phyloP scores from a whole-genome alignment of 53 echinoderm and acorn worm genomes.

The Crossaster papposus region DNA sequence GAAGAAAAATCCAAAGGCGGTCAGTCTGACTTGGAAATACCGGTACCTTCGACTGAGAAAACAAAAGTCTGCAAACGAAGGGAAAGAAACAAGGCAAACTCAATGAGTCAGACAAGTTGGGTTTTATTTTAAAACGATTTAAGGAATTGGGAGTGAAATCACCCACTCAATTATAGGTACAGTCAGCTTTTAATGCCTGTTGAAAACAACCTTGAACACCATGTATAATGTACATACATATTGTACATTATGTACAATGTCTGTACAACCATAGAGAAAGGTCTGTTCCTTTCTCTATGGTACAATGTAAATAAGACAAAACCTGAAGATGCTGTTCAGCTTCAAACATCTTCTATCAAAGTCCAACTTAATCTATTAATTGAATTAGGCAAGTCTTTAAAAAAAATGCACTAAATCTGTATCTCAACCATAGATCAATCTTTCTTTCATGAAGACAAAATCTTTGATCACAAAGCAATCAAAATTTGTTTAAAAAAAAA shows the following conservation, averaged over 20 bases:
- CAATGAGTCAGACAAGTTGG: slow-evolving; percentile 51
- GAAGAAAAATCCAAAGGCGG: slow-evolving; percentile 11
- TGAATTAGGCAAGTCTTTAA: too few relatives aligned
- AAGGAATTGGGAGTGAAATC: not conserved
- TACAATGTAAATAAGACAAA: too few relatives aligned
- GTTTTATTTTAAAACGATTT: slow-evolving; percentile 19
- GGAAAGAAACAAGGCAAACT: not conserved
- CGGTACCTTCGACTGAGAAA: slow-evolving; percentile 23
- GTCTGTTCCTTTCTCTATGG: too few relatives aligned
- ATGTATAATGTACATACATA: too few relatives aligned
- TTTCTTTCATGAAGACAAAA: not conserved
- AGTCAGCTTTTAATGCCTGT: not conserved
- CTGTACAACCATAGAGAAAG: too few relatives aligned
- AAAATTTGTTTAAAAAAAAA: not conserved
- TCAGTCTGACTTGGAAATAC: slow-evolving; percentile 22
- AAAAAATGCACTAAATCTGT: too few relatives aligned
- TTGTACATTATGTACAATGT: too few relatives aligned
- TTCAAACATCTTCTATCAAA: too few relatives aligned
- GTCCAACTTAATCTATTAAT: too few relatives aligned
- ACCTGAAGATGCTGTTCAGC: too few relatives aligned
- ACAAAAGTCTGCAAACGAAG: not conserved
- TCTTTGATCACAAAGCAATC: not conserved
- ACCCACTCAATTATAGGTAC: not conserved
- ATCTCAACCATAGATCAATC: too few relatives aligned
- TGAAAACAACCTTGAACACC: not conserved